phyloP scores from a whole-genome alignment of 2,113 vertebrate species.

The Lipotes vexillifer region DNA sequence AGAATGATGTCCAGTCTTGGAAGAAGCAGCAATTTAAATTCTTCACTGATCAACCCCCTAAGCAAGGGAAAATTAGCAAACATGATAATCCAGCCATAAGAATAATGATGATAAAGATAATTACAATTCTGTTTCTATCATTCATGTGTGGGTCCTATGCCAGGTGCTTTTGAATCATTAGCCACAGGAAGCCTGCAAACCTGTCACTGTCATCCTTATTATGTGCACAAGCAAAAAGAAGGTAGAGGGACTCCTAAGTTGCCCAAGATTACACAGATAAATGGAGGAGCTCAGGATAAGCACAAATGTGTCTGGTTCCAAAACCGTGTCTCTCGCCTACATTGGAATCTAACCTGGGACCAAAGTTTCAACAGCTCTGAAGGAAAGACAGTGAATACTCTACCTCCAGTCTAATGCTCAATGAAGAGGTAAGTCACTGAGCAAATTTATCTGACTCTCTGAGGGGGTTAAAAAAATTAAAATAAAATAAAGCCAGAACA shows the following conservation, averaged over 20 bases:
- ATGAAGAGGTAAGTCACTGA: neutral
- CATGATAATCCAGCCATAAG: neutral
- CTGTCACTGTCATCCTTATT: neutral
- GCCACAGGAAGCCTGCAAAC: neutral
- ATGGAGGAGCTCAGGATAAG: neutral
- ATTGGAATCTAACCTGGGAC: neutral
- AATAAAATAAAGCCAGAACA: neutral
- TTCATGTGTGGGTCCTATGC: neutral
- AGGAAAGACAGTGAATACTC: neutral
- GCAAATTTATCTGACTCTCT: neutral
- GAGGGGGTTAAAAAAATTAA: neutral
- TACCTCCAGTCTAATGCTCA: neutral
- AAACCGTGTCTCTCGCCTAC: neutral
- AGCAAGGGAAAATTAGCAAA: neutral
- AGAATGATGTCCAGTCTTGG: rapidly evolving
- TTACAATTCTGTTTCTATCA: too few species aligned
- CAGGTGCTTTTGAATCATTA: neutral
- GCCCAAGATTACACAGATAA: neutral
- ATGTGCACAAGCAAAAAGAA: neutral
- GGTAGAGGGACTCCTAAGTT: neutral
- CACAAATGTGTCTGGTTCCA: neutral
- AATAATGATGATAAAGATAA: neutral
- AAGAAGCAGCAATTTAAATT: neutral
- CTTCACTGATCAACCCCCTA: neutral
- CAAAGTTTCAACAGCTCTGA: neutral